Evolutionary conservation across 2,888 invertebrate species (phyloP), one percentile per base, ranked within the genome.

Genomic region (Pandemis heparana): DNA sequence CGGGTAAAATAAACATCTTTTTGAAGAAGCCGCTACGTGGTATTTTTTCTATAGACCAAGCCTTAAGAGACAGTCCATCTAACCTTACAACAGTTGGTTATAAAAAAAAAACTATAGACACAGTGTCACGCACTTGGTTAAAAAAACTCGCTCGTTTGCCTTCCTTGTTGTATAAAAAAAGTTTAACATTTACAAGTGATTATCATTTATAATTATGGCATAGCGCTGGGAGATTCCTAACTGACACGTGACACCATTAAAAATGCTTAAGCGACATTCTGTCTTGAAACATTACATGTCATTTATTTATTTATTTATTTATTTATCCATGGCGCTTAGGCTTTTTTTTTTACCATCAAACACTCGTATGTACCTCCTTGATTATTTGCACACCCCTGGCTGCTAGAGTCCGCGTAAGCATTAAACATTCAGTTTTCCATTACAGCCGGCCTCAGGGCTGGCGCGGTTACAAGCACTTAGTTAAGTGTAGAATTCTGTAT

Each of bases 401-500:
- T 73, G 59, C 64, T 73, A 48, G 8, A 51, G 64, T 73, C 59
- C 59, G 64, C 63, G 68, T 63, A 23, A 53, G 48, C 69, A 70
- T 74, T 74, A 74, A 74, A 74, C 61, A 74, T 74, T 74, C 74
- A 74, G 41, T 23, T 70, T 74, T 74, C 70, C 70, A 74, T 69
- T 69, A 74, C 70, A 41, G n/a, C 65, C 16, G 4, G 9, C 60
- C 7, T 64, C 60, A 60, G 74, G 74, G 69, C 53, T 64, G 39
- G 60, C 32, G 43, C 32, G 23, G 60, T 41, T 62, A 38, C 16
- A n/a, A 18, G 46, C 68, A 73, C 68, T 59, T 18, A 64, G 38
- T 10, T 38, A 32, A 67, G 67, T 53, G 12, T 60, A 39, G n/a
- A 51, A 7, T 51, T 1, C 16, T 53, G 51, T 16, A 2, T 53